Conservation (phyloP, 2,797 vertebrate species). For the Falco cherrug region DNA sequence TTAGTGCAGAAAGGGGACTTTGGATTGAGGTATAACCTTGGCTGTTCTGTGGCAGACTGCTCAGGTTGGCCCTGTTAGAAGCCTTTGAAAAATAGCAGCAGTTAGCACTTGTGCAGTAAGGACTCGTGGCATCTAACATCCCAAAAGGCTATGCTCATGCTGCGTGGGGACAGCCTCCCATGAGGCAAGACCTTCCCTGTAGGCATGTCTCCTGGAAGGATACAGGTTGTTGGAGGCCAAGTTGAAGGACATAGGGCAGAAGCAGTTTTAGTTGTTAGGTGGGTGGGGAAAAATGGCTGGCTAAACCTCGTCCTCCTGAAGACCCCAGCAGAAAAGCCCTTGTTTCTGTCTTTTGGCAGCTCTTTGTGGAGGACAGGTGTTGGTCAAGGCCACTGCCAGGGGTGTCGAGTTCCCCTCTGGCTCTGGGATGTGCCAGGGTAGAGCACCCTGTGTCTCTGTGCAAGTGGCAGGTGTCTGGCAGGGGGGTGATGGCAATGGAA, state of each 20-base stretch:
- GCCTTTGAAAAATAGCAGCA: background rate
- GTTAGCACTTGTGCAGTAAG: background rate
- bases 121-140: accelerated
- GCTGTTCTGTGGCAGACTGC: background rate
- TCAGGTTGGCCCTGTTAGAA: background rate
- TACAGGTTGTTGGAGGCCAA: background rate
- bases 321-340: background rate
- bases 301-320: background rate
- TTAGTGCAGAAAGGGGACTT: slow-evolving; percentile 29
- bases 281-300: background rate
- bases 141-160: background rate
- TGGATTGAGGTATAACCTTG: background rate
- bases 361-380: background rate
- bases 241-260: background rate
- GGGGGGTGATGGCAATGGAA: slow-evolving; percentile 15
- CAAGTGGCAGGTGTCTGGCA: background rate
- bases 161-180: background rate
- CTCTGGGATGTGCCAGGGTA: background rate
- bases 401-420: background rate
- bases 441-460: accelerated
- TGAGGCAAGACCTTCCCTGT: background rate
- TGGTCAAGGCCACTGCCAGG: background rate
- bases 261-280: background rate
- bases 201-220: background rate
- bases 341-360: background rate